Evolutionary conservation across 2,797 vertebrate genomes (phyloP).

Genomic region (Apodemus agrarius): DNA sequence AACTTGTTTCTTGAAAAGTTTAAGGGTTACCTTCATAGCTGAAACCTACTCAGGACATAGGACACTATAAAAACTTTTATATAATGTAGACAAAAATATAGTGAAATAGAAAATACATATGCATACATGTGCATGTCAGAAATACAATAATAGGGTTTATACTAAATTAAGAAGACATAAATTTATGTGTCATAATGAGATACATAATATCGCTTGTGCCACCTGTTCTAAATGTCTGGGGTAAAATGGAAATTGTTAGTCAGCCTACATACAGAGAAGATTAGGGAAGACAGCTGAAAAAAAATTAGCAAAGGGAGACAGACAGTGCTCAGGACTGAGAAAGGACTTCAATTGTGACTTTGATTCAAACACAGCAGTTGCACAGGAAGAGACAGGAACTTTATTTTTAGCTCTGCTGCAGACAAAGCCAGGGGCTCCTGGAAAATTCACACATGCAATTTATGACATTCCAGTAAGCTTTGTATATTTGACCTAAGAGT

Average conservation of each 20-base stretch:
- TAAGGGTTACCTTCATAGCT: background rate
- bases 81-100: background rate
- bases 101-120: background rate
- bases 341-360: constrained; percentile 23
- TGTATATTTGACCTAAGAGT: constrained; percentile 36
- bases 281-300: constrained; percentile 73
- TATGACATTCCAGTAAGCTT: constrained; percentile 59
- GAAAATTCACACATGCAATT: constrained; percentile 52
- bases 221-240: constrained; percentile 66
- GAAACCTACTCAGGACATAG: background rate
- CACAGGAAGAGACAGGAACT: constrained; percentile 6
- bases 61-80: background rate
- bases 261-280: constrained; percentile 53
- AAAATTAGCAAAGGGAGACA: constrained; percentile 50
- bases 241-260: constrained; percentile 42
- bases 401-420: constrained; percentile 67
- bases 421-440: constrained; percentile 14
- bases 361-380: constrained; percentile 60
- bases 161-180: constrained; percentile 32
- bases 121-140: background rate
- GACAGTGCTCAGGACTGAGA: background rate
- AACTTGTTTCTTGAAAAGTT: background rate
- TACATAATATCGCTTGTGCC: constrained; percentile 43
- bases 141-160: background rate
- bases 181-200: constrained; percentile 31